Evolutionary conservation across 2,113 vertebrate genomes (phyloP).

Genomic region (Ameiurus melas): DNA sequence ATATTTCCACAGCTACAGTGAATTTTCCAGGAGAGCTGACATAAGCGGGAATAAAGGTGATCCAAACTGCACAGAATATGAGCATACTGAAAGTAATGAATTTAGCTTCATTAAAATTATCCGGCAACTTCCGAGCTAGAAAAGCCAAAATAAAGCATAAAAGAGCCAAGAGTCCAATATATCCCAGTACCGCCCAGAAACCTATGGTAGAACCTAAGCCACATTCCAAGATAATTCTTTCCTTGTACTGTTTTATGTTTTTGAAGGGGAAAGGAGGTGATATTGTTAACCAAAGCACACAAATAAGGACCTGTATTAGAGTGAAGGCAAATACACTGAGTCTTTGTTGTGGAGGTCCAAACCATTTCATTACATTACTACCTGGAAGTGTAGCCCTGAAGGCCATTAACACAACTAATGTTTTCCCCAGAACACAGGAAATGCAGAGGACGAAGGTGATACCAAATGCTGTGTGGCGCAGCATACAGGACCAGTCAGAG

Average conservation of each 20-base stretch:
- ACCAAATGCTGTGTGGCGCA: conserved; percentile 67
- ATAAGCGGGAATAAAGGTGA: conserved; percentile 75
- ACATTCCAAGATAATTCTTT: conserved; percentile 66
- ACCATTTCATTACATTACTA: conserved; percentile 65
- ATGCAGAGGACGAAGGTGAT: conserved; percentile 69
- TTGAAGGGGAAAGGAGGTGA: conserved; percentile 60
- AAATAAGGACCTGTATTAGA: conserved; percentile 65
- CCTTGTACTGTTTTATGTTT: conserved; percentile 59
- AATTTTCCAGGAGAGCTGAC: conserved; percentile 76
- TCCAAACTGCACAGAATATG: conserved; percentile 75
- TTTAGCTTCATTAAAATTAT: conserved; percentile 77
- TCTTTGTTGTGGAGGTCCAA: conserved; percentile 68
- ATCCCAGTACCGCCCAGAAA: conserved; percentile 68
- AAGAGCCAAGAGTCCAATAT: conserved; percentile 64
- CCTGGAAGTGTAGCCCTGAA: conserved; percentile 67
- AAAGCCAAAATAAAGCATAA: conserved; percentile 63
- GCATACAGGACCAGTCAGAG: conserved; percentile 65
- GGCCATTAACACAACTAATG: conserved; percentile 67
- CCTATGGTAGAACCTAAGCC: conserved; percentile 62
- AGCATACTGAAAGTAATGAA: conserved; percentile 78
- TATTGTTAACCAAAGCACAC: conserved; percentile 63
- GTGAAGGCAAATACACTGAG: conserved; percentile 60
- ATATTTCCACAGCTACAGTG: conserved; percentile 75
- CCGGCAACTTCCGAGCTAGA: conserved; percentile 68
- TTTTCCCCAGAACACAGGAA: conserved; percentile 70